A percentile compares a stretch with the other conserved stretches of the same genome.
These are phyloP conservation scores for Cyanocitta stelleri DNA, from an alignment of 2,113 vertebrate genomes.

Conservation along the genomic window DNA sequence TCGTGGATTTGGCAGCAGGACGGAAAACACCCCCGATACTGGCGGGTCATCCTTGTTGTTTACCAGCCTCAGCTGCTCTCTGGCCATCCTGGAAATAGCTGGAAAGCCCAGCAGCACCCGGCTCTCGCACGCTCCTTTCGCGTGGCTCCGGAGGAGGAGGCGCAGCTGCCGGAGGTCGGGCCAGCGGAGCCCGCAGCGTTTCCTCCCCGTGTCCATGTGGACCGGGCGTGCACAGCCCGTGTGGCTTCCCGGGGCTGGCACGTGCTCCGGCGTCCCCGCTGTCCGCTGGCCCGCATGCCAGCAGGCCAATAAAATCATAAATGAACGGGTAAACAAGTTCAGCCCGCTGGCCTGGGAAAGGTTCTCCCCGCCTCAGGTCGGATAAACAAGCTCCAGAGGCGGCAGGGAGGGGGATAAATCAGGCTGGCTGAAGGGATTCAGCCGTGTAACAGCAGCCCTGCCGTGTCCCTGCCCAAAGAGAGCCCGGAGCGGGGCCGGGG, in stretches of 20 bases:
- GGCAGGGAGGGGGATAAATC: background rate
- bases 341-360: background rate
- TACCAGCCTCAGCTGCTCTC: background rate
- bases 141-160: background rate
- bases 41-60: background rate
- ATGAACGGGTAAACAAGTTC: background rate
- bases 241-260: fast-evolving
- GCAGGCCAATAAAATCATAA: background rate
- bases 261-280: background rate
- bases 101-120: background rate
- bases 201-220: background rate
- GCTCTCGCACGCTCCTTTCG: background rate
- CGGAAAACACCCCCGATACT: fast-evolving
- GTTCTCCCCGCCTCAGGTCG: fast-evolving
- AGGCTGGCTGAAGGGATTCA: background rate
- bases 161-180: background rate
- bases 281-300: background rate
- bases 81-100: background rate
- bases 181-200: background rate
- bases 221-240: background rate
- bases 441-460: background rate
- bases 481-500: background rate
- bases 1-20: background rate
- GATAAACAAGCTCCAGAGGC: background rate
- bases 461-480: fast-evolving